Conservation (phyloP, 2,113 vertebrate species). For the Cromileptes altivelis region DNA sequence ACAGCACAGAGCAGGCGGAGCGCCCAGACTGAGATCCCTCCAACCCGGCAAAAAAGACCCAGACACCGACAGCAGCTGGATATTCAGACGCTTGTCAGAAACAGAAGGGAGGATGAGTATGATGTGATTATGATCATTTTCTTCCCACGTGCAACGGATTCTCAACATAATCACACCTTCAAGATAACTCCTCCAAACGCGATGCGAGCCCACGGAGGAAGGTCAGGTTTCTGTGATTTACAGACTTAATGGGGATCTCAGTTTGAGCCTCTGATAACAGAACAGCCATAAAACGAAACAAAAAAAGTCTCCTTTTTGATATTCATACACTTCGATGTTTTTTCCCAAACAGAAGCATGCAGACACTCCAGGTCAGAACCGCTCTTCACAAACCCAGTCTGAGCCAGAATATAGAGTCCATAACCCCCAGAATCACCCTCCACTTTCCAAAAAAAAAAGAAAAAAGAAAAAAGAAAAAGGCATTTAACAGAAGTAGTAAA, state of each 20-base stretch:
- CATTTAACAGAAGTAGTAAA: constrained; percentile 24
- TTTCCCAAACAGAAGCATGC: constrained; percentile 74
- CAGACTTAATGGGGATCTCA: constrained; percentile 75
- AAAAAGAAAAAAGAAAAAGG: constrained; percentile 4
- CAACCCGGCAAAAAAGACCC: constrained; percentile 23
- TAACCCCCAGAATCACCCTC: constrained; percentile 26
- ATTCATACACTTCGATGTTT: constrained; percentile 67
- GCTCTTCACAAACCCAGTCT: constrained; percentile 78
- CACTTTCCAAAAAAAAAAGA: constrained; percentile 4
- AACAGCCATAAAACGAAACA: constrained; percentile 77
- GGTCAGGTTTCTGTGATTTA: constrained; percentile 28
- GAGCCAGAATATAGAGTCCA: constrained; percentile 77
- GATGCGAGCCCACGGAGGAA: constrained; percentile 5
- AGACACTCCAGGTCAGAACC: constrained; percentile 69
- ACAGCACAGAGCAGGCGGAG: constrained; percentile 81
- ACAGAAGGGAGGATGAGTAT: constrained; percentile 36
- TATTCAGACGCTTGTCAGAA: constrained; percentile 30
- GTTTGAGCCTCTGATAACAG: constrained; percentile 79
- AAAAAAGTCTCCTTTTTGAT: constrained; percentile 67
- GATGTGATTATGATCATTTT: constrained; percentile 9
- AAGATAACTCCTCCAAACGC: constrained; percentile 5
- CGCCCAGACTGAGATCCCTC: constrained; percentile 81
- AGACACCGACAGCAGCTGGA: constrained; percentile 23
- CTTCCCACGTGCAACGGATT: constrained; percentile 26
- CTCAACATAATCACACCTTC: background rate